These are phyloP conservation scores for Myxocyprinus asiaticus DNA, from an alignment of 2,113 vertebrate genomes.

Conservation along the genomic window DNA sequence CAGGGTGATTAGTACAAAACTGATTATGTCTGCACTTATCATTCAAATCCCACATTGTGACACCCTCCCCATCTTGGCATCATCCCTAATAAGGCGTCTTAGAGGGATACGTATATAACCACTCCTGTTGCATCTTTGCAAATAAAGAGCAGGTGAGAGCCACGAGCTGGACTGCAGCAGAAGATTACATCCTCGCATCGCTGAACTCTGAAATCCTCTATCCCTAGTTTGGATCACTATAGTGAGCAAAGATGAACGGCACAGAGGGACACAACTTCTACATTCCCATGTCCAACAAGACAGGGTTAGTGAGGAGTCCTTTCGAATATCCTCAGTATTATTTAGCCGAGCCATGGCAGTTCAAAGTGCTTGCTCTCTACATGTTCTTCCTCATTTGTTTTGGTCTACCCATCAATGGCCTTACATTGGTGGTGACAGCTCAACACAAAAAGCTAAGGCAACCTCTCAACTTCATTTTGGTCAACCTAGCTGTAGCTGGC, in stretches of 20 bases:
- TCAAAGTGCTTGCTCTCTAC: slow-evolving; percentile 69
- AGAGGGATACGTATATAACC: slow-evolving; percentile 64
- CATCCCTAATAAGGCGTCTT: slow-evolving; percentile 56
- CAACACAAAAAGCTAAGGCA: slow-evolving; percentile 81
- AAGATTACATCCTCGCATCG: neutral
- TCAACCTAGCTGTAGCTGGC: slow-evolving; percentile 73
- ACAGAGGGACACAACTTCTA: slow-evolving; percentile 83
- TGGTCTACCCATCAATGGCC: slow-evolving; percentile 71
- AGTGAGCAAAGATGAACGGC: slow-evolving; percentile 70
- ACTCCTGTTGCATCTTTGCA: slow-evolving; percentile 16
- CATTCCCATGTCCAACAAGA: slow-evolving; percentile 82
- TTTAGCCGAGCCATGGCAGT: slow-evolving; percentile 74
- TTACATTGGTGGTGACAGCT: slow-evolving; percentile 75
- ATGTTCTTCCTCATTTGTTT: slow-evolving; percentile 78
- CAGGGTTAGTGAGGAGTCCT: slow-evolving; percentile 78
- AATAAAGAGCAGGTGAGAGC: neutral
- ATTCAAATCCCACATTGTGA: slow-evolving; percentile 63
- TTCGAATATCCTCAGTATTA: slow-evolving; percentile 80
- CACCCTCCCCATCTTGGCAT: slow-evolving; percentile 65
- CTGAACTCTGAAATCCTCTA: neutral
- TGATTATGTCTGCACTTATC: slow-evolving; percentile 65
- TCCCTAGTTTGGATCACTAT: neutral
- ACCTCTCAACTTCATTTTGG: slow-evolving; percentile 78
- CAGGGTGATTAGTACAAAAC: slow-evolving; percentile 60
- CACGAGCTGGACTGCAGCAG: neutral